Conservation (phyloP, 2,113 vertebrate genomes). For the Neotragus moschatus region DNA sequence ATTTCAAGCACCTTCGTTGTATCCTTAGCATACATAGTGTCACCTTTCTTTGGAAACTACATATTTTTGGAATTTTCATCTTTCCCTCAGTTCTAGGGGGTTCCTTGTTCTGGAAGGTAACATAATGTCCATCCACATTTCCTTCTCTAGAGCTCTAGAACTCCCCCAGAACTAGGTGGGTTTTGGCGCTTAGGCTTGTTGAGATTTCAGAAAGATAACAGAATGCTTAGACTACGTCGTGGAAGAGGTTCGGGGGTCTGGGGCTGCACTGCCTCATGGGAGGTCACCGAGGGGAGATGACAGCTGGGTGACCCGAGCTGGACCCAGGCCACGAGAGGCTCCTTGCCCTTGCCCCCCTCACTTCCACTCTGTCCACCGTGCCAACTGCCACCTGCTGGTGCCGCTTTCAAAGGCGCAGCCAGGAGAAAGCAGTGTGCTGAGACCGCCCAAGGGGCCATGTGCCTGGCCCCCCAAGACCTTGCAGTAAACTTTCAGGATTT, state of each 20-base stretch:
- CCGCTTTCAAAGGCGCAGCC: rapidly evolving
- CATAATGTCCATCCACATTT: neutral
- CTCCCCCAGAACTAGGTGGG: neutral
- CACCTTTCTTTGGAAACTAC: neutral
- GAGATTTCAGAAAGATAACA: neutral
- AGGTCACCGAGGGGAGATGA: neutral
- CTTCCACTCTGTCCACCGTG: neutral
- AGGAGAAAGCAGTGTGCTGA: neutral
- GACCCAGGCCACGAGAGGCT: neutral
- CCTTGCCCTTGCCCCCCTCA: neutral
- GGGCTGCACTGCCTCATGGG: neutral
- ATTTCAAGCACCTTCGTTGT: neutral
- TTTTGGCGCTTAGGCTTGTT: neutral
- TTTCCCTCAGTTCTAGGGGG: neutral
- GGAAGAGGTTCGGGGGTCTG: neutral
- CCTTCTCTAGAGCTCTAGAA: neutral
- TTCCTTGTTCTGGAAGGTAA: neutral
- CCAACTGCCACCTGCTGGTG: rapidly evolving
- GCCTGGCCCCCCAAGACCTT: too few relatives aligned
- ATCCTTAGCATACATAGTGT: neutral
- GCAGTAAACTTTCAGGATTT: neutral
- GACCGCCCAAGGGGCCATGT: too few relatives aligned
- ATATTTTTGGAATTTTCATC: neutral
- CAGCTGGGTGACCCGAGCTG: neutral
- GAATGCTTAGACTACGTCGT: too few relatives aligned